Evolutionary conservation across 2,113 vertebrate genomes (phyloP).

Genomic region (Phyllostomus discolor): DNA sequence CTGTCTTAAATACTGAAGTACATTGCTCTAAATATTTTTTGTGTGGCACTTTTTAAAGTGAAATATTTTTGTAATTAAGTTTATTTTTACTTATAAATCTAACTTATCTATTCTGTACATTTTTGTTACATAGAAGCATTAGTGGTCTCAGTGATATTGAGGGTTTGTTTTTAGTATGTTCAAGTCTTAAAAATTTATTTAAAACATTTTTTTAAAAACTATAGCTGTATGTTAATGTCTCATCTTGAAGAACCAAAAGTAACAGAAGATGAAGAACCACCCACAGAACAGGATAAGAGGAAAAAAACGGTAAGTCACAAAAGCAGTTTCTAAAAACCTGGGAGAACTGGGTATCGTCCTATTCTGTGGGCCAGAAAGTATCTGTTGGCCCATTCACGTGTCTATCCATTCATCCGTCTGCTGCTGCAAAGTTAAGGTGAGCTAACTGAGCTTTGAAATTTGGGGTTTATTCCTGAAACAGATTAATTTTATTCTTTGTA

Average conservation of each 20-base stretch:
- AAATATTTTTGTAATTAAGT: not conserved
- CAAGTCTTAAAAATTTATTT: not conserved
- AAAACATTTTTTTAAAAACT: slow-evolving; percentile 21
- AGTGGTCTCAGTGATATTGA: not conserved
- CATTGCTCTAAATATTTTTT: not conserved
- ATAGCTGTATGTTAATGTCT: slow-evolving; percentile 96
- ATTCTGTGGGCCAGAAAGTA: not conserved
- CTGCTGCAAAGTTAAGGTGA: not conserved
- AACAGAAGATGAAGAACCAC: slow-evolving; percentile 92
- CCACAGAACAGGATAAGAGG: slow-evolving; percentile 98
- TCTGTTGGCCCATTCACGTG: not conserved
- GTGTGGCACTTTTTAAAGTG: not conserved
- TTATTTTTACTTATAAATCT: not conserved
- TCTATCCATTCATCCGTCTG: not conserved
- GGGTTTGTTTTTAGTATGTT: not conserved
- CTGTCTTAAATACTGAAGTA: not conserved
- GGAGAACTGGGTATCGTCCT: not conserved
- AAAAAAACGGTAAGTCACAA: slow-evolving; percentile 89
- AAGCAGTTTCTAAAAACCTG: not conserved
- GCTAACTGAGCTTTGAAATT: slow-evolving; percentile 14
- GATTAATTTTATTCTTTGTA: not conserved
- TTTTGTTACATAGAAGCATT: not conserved
- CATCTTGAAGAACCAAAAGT: slow-evolving; percentile 91
- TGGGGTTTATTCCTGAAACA: not conserved
- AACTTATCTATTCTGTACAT: not conserved